Base-by-base conservation (phyloP, 1,140 invertebrate species). In the Episyrphus balteatus region DNA sequence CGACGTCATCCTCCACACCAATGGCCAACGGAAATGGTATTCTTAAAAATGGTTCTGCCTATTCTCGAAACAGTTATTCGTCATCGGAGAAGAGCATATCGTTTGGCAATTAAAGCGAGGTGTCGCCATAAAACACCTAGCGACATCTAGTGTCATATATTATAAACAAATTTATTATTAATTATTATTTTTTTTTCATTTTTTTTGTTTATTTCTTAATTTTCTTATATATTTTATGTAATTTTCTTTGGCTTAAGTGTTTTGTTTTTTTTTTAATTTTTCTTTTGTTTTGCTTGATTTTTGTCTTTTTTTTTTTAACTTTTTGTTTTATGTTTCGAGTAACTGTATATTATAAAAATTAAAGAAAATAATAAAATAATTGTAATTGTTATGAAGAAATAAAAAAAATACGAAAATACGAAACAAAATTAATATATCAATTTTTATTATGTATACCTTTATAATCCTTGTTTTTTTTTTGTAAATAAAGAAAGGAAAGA, bases 61-160 rank as follows among this genome's bases (percentile, higher is more conserved):
- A 13, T 6, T n/a, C 13, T 37, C 13, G 36, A 13, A 37, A 12
- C 36, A 37, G 13, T 37, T 13, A 15, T 37, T 37, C 36, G 34
- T 54, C 51, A 12, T 51, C 59, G 1, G 62, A 66, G 12, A 66
- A 66, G 48, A 52, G 58, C 18, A 66, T 66, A 3, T 66, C 59
- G 14, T 66, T 66, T 45, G 63, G 63, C 31, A 66, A 65, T 31
- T 65, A 37, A 61, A 8, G 8, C 7, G 42, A 13, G 13, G 36
- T 14, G 36, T 17, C 15, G 36, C 36, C 15, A 10, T 10, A 38
- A 3, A 3, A 10, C 36, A 3, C 3, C 36, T 6, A 17, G 36
- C 36, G n/a, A n/a, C n/a, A 14, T 38, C 6, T 1, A 18, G 21
- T 32, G 30, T 44, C 18, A 10, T 44, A 43, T 31, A 19, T 19